Evolutionary conservation across 2,888 invertebrate species (phyloP).

Genomic region (Pterostichus niger): DNA sequence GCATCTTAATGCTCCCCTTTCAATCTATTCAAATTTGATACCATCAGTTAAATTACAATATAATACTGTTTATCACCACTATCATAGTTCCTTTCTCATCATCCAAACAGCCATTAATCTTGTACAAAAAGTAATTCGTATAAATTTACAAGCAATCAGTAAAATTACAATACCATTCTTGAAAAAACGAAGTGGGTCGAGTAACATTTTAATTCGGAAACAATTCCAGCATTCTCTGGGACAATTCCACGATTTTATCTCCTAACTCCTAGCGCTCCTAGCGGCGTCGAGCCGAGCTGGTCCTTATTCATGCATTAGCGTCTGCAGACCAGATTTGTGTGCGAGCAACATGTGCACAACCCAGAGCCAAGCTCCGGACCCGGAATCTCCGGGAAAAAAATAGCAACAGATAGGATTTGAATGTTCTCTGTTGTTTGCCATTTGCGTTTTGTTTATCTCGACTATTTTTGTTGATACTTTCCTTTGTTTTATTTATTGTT

Average conservation of each 20-base stretch:
- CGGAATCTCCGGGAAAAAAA: conserved; percentile 16
- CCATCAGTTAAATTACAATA: conserved; percentile 34
- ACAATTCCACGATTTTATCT: conserved; percentile 36
- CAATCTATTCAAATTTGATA: conserved; percentile 23
- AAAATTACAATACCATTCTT: not conserved
- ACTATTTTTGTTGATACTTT: conserved; percentile 41
- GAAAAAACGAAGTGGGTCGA: not conserved
- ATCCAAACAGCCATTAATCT: too few relatives aligned
- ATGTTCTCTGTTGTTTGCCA: conserved; percentile 31
- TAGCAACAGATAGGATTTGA: conserved; percentile 47
- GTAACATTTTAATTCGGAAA: conserved; percentile 39
- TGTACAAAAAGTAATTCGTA: not conserved
- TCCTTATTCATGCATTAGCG: conserved; percentile 54
- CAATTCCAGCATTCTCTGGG: not conserved
- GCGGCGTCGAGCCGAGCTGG: not conserved
- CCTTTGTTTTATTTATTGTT: conserved; percentile 35
- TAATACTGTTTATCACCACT: not conserved
- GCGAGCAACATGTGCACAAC: conserved; percentile 31
- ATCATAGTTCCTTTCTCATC: too few relatives aligned
- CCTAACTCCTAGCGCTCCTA: not conserved
- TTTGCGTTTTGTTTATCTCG: conserved; percentile 36
- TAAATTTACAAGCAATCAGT: conserved; percentile 3
- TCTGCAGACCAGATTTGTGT: conserved; percentile 31
- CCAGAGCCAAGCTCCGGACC: too few relatives aligned
- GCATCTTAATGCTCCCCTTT: conserved; percentile 23